Base-by-base conservation (phyloP, 1,140 invertebrate genomes). In the Panulirus ornatus region DNA sequence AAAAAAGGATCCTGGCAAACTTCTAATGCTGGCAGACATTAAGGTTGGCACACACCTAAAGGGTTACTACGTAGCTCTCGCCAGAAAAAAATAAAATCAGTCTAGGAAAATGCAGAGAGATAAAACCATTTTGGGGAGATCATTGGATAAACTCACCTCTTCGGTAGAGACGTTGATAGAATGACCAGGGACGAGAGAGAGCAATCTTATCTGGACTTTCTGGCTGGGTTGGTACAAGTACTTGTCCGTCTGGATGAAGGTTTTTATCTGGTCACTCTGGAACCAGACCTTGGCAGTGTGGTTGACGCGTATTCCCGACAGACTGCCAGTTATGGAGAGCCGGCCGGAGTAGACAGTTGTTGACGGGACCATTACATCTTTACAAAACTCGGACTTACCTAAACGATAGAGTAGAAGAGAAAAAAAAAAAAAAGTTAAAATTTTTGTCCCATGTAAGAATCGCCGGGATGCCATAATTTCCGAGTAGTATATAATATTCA, bases 231-330 rank as follows among this genome's bases (percentile, higher is more conserved):
- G n/a, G 75, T 86, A 86, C n/a, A 78, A 47, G 73, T 76, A 86
- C 73, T 86, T 86, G 84, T 86, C 73, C 44, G 73, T 76, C 73
- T 86, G 84, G 8, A 78, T 86, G 44, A 86, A 30, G 44, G 71
- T 75, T 2, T 11, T 42, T 2, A 19, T 34, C 71, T 9, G 9
- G 16, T 1, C 30, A 16, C 2, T 19, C n/a, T 40, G n/a, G 22
- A 86, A 16, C 47, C 6, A 1, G 44, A 86, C 40, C 11, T 38
- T 8, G 2, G 27, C 70, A 11, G 44, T 78, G 27, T 76, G 42
- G 30, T 86, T 78, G 84, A 86, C 16, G 0, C 5, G 54, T 5
- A 30, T 16, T 11, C 84, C 84, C 1, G 30, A 27, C n/a, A 86
- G 19, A 0, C 27, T 1, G 2, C 84, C 84, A 9, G 22, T 42